These are phyloP conservation scores for Dendropsophus ebraccatus DNA, from an alignment of 2,113 vertebrate genomes.

Conservation along the genomic window DNA sequence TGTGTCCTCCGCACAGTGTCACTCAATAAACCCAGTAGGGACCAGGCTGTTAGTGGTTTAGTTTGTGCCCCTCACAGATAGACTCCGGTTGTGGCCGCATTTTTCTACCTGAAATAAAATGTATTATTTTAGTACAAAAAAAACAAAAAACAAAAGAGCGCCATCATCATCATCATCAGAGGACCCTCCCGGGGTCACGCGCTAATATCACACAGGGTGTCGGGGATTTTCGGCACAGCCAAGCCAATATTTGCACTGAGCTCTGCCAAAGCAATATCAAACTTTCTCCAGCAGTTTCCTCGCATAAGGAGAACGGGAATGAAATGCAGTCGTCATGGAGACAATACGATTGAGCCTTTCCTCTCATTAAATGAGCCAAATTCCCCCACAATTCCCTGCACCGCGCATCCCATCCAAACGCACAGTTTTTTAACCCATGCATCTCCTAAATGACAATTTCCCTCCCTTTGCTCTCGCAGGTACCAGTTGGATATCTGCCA, in stretches of 20 bases:
- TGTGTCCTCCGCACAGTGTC: neutral
- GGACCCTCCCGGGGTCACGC: neutral
- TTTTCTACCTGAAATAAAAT: neutral
- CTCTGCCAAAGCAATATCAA: conserved; percentile 36
- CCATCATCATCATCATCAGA: too few relatives aligned
- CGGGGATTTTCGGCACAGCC: neutral
- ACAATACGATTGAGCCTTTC: conserved; percentile 26
- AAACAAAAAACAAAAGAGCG: too few relatives aligned
- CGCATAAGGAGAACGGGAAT: conserved; percentile 3
- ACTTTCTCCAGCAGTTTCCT: conserved; percentile 14
- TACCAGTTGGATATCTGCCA: neutral
- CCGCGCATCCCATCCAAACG: neutral
- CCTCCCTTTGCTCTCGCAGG: neutral
- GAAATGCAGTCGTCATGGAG: conserved; percentile 35
- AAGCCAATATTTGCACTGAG: conserved; percentile 22
- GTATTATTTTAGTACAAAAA: neutral
- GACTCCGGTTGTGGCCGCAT: too few relatives aligned
- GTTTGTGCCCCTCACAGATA: conserved; percentile 3
- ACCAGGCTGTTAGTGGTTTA: conserved; percentile 45
- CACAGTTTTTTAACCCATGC: conserved; percentile 5
- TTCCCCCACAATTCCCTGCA: neutral
- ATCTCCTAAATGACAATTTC: neutral
- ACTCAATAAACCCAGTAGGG: neutral
- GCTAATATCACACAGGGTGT: neutral
- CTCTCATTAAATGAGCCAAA: conserved; percentile 29